phyloP scores from a whole-genome alignment of 2,113 vertebrate species.

The Platysternon megacephalum region DNA sequence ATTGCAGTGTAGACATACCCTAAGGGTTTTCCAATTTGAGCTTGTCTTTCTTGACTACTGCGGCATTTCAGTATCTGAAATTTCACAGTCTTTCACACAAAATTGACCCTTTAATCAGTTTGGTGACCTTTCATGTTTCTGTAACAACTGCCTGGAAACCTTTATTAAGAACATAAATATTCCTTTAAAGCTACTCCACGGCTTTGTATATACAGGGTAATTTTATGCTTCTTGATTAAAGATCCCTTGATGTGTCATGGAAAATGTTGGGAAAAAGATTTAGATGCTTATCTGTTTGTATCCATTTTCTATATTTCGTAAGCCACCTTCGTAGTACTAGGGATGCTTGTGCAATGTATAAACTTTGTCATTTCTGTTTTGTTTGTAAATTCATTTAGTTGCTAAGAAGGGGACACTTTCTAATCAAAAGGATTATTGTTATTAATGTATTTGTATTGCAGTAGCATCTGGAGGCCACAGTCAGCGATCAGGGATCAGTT shows the following conservation, averaged over 20 bases:
- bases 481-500: neutral
- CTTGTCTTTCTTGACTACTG: neutral
- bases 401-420: neutral
- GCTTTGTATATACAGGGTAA: fast-evolving
- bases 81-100: neutral
- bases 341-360: neutral
- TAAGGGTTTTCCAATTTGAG: neutral
- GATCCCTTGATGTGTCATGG: fast-evolving
- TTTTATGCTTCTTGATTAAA: fast-evolving
- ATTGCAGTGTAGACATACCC: neutral
- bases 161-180: neutral
- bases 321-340: neutral
- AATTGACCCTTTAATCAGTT: neutral
- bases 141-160: neutral
- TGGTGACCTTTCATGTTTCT: neutral
- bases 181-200: neutral
- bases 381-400: neutral
- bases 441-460: neutral
- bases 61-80: neutral
- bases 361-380: neutral
- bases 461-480: neutral
- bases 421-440: neutral
- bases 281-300: neutral
- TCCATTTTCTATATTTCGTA: neutral
- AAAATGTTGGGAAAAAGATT: neutral